A percentile compares a stretch with the other conserved stretches of the same genome.
Evolutionary conservation across 2,113 vertebrate genomes (phyloP).

Genomic region (Macrotis lagotis): DNA sequence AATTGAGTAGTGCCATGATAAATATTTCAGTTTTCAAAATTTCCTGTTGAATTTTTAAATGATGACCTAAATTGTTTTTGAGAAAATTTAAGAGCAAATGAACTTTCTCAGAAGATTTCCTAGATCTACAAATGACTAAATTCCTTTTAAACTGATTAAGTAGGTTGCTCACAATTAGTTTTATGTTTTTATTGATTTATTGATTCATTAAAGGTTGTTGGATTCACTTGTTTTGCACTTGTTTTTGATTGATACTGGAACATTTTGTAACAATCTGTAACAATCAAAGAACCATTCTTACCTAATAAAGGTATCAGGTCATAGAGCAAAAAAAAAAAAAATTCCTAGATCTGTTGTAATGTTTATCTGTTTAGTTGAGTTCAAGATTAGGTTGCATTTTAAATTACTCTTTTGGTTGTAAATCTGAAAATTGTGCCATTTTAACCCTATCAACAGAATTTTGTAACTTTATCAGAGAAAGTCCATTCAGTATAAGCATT

Average conservation of each 20-base stretch:
- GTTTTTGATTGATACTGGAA: no score
- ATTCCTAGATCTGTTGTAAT: neutral
- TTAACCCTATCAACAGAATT: neutral
- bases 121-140: no score
- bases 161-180: no score
- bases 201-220: no score
- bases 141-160: no score
- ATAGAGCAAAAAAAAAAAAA: no score
- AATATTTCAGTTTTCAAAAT: constrained; percentile 5
- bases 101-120: neutral
- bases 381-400: neutral
- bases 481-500: neutral
- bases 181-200: no score
- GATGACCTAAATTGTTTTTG: neutral
- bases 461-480: neutral
- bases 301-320: no score
- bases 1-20: constrained; percentile 2
- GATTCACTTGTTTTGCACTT: no score
- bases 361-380: neutral
- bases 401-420: neutral
- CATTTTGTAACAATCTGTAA: no score
- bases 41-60: neutral
- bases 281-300: no score
- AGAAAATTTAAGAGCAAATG: neutral
- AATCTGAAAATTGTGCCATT: neutral